These are phyloP conservation scores for Odontophorus gujanensis DNA, from an alignment of 2,113 vertebrate genomes.

Conservation along the genomic window DNA sequence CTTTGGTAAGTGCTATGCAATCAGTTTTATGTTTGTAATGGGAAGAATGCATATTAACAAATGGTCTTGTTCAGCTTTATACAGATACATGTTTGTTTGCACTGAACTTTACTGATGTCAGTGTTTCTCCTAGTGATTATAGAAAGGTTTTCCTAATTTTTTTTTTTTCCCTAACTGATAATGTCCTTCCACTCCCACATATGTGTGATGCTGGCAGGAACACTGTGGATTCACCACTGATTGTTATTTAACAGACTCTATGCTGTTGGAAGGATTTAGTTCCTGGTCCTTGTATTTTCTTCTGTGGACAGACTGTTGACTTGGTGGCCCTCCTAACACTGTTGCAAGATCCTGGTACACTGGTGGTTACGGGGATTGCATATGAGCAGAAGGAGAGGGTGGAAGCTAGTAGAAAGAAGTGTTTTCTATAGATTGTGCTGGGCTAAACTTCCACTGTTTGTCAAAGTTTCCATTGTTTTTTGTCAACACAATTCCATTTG, in stretches of 20 bases:
- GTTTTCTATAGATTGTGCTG: neutral
- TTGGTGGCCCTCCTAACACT: neutral
- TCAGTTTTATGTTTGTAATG: neutral
- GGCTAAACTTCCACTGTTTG: neutral
- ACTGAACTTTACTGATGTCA: neutral
- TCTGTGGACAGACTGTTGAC: neutral
- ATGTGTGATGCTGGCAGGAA: neutral
- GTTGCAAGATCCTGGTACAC: neutral
- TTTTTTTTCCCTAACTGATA: neutral
- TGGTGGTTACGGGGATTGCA: neutral
- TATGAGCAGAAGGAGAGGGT: neutral
- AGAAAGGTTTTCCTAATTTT: too few species aligned
- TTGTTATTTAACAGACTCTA: neutral
- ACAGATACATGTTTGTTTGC: neutral
- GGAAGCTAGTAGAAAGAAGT: neutral
- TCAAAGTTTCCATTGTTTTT: neutral
- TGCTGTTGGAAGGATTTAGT: neutral
- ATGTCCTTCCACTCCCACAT: neutral
- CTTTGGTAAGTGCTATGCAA: constrained; percentile 10
- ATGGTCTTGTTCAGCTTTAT: neutral
- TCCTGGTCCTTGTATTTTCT: neutral
- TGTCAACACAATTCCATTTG: neutral
- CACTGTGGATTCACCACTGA: neutral
- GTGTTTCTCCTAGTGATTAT: neutral
- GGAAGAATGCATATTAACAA: neutral